Conservation (phyloP, 2,797 vertebrate genomes). For the Sebastes oblongus region DNA sequence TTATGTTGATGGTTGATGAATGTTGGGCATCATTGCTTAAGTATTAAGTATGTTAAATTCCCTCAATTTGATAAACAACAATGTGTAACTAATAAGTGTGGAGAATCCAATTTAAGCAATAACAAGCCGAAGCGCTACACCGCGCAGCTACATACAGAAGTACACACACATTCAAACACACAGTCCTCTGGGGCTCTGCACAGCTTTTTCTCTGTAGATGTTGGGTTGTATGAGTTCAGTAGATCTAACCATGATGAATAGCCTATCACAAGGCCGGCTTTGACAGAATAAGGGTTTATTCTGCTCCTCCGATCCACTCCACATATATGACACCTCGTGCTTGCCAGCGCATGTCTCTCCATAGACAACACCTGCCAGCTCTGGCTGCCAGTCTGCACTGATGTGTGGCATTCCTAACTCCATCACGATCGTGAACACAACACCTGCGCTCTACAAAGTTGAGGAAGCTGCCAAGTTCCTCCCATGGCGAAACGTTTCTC, state of each 20-base stretch:
- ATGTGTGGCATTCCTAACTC: slow-evolving; percentile 55
- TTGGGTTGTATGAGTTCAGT: slow-evolving; percentile 21
- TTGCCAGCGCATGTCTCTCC: slow-evolving; percentile 48
- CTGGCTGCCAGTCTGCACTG: slow-evolving; percentile 37
- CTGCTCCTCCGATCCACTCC: slow-evolving; percentile 45
- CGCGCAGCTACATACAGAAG: neutral
- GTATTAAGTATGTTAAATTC: slow-evolving; percentile 59
- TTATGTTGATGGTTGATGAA: slow-evolving; percentile 25
- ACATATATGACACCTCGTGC: slow-evolving; percentile 37
- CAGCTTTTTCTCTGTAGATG: slow-evolving; percentile 7
- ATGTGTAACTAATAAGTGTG: slow-evolving; percentile 60
- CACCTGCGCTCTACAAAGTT: slow-evolving; percentile 61
- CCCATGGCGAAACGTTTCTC: slow-evolving; percentile 11
- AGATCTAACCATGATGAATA: slow-evolving; percentile 40
- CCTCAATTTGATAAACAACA: slow-evolving; percentile 53
- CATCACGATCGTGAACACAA: slow-evolving; percentile 51
- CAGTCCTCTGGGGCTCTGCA: slow-evolving; percentile 9
- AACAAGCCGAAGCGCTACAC: slow-evolving; percentile 12
- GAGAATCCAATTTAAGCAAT: slow-evolving; percentile 67
- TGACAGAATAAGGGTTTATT: slow-evolving; percentile 58
- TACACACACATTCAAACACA: neutral
- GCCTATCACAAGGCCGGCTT: slow-evolving; percentile 29
- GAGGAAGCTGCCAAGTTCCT: slow-evolving; percentile 48
- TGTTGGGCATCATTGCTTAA: slow-evolving; percentile 10
- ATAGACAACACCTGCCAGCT: slow-evolving; percentile 57